Percentiles rank a stretch among this genome's conserved stretches.
phyloP scores from a whole-genome alignment of 2,797 vertebrate genomes.

The Momotus momota region DNA sequence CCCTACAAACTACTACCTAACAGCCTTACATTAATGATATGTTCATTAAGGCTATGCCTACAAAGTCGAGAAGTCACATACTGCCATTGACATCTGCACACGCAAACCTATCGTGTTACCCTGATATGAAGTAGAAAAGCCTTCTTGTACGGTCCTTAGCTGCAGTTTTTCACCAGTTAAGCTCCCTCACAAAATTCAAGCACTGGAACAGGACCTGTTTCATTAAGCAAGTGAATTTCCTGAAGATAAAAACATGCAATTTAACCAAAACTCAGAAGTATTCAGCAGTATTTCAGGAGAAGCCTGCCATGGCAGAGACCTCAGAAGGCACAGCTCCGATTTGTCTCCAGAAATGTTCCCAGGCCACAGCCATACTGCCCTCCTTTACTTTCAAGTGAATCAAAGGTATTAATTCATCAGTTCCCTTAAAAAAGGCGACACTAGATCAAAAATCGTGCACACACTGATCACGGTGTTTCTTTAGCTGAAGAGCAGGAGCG shows the following conservation, averaged over 20 bases:
- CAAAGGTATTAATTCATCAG: not conserved
- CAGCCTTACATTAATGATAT: not conserved
- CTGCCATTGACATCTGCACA: not conserved
- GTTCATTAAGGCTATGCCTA: not conserved
- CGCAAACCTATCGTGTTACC: not conserved
- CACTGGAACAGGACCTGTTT: not conserved
- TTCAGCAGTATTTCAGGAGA: not conserved
- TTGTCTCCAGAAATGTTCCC: not conserved
- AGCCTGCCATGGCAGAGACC: not conserved
- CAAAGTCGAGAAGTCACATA: not conserved
- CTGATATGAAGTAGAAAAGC: not conserved
- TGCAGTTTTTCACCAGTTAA: not conserved
- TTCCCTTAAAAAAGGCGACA: not conserved
- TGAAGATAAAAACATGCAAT: not conserved
- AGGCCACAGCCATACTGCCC: not conserved
- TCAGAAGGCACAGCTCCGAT: not conserved
- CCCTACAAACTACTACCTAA: not conserved
- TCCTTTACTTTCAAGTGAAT: not conserved
- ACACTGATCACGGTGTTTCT: rapidly evolving
- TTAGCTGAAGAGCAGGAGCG: not conserved
- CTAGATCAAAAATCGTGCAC: not conserved
- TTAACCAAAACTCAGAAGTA: not conserved
- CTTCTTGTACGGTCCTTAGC: not conserved
- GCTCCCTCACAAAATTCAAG: not conserved
- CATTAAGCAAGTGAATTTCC: not conserved